These are phyloP conservation scores for Ceraclea dissimilis DNA, from an alignment of 2,888 invertebrate species.

Conservation along the genomic window DNA sequence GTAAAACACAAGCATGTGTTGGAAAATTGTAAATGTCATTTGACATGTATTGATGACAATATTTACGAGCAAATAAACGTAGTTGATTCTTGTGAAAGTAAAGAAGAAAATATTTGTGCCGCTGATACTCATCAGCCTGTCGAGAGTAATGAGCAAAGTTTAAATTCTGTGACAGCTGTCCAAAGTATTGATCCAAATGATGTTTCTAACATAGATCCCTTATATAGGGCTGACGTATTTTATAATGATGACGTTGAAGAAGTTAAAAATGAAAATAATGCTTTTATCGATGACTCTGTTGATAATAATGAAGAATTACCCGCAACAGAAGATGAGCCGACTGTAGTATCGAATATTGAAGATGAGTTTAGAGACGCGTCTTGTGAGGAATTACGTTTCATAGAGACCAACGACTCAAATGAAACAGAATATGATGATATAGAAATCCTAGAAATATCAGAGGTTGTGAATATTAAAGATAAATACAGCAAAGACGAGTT, in stretches of 20 bases:
- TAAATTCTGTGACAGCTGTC: too few species aligned
- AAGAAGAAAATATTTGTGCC: not conserved
- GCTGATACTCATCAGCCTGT: not conserved
- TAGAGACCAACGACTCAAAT: not conserved
- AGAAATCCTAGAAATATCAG: not conserved
- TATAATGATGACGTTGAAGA: conserved; percentile 1
- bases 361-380: not conserved
- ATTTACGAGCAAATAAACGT: conserved; percentile 8
- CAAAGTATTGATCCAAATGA: too few species aligned
- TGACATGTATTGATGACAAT: not conserved
- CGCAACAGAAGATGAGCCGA: too few species aligned
- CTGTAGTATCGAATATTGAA: not conserved
- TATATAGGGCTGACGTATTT: not conserved
- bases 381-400: not conserved
- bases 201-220: too few species aligned
- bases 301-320: too few species aligned
- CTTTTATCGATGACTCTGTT: too few species aligned
- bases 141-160: too few species aligned
- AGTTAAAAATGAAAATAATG: not conserved
- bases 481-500: not conserved
- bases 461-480: not conserved
- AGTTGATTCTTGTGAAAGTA: not conserved
- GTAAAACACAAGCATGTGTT: conserved; percentile 9
- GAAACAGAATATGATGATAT: conserved; percentile 1
- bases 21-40: conserved; percentile 13